Base-by-base conservation (phyloP, 2,888 invertebrate genomes). In the Orthosia gracilis region DNA sequence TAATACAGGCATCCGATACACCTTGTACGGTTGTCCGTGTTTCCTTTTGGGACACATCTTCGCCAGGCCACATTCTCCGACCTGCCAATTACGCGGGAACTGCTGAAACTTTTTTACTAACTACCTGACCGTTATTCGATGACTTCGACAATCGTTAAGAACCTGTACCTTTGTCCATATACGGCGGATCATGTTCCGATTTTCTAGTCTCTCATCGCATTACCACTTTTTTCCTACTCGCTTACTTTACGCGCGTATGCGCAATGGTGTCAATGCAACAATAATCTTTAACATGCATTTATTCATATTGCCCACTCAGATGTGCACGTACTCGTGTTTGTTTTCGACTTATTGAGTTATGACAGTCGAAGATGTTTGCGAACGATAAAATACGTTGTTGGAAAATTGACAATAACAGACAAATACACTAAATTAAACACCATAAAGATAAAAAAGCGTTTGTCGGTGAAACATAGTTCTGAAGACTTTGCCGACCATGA, bases 191-290 rank as follows among this genome's bases (percentile, higher is more conserved):
- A 89, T 93, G 93, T 95, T 94, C 94, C 95, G 92, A 95, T 96
- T 96, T 95, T 95, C 96, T 96, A 96, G 94, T 91, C 92, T 90
- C 92, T 90, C 92, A 91, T 89, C 91, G 86, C 85, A 89, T 92
- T 92, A 91, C 92, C 91, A 92, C 90, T 93, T 96, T 95, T 95
- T 95, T 90, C 86, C 85, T 74, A 76, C 86, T 73, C 72, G 81
- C 84, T 87, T 76, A 85, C 90, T 91, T 91, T 90, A 89, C 91
- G 84, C 85, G 85, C 83, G 85, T 84, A 88, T 92, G 93, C 92
- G 89, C 92, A 94, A 95, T 91, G 94, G 94, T 96, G 96, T 94
- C 95, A 95, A 93, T 93, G 93, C 91, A 94, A 94, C 93, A 94
- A 95, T 95, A 95, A 95, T 94, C 93, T 92, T 94, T 92, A 83